Percentiles rank a stretch among this genome's conserved stretches.
Conservation (phyloP, 35 echinoderm and acorn worm species). For the Apostichopus californicus region DNA sequence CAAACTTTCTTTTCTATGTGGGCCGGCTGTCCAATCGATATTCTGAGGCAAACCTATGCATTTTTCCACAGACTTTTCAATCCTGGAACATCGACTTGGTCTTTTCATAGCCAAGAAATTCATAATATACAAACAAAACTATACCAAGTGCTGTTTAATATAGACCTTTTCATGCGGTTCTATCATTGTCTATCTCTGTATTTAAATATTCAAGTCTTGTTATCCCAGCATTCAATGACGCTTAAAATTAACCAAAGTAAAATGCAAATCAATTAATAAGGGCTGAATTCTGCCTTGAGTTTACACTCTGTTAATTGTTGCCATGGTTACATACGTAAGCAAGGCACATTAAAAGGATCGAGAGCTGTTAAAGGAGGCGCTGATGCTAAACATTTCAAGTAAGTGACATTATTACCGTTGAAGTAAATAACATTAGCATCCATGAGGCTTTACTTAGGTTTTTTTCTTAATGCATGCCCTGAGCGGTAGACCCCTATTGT, state of each 20-base stretch:
- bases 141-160: too few species aligned
- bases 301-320: not conserved
- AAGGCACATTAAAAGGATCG: not conserved
- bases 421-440: not conserved
- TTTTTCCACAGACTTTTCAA: too few species aligned
- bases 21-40: too few species aligned
- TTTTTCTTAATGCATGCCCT: too few species aligned
- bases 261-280: not conserved
- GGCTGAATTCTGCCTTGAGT: not conserved
- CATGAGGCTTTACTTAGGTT: not conserved
- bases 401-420: not conserved
- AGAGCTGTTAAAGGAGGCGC: not conserved
- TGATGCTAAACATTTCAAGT: not conserved
- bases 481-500: too few species aligned
- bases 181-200: too few species aligned
- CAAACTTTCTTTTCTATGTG: too few species aligned
- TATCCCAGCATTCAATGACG: not conserved
- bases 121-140: too few species aligned
- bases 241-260: not conserved
- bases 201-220: not conserved
- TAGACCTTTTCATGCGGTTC: too few species aligned
- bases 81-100: too few species aligned
- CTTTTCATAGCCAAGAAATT: too few species aligned
- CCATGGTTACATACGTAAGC: not conserved
- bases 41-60: too few species aligned